These are phyloP conservation scores for Siniperca scherzeri DNA, from an alignment of 2,797 vertebrate genomes.

Conservation along the genomic window DNA sequence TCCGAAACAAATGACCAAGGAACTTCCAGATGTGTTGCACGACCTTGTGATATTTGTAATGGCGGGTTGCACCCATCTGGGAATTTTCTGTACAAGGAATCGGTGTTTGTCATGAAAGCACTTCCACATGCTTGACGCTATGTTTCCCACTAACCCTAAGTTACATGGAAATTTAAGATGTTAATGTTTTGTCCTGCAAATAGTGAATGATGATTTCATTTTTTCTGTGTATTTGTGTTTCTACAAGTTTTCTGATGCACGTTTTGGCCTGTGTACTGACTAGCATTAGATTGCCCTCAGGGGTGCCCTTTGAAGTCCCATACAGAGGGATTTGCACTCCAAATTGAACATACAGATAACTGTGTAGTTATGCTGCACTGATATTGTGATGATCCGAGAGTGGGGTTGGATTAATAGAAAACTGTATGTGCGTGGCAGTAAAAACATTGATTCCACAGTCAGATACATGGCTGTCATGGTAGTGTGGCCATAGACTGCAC, in stretches of 20 bases:
- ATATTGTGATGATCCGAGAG: neutral
- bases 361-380: neutral
- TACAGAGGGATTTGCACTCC: neutral
- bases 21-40: slow-evolving; percentile 65
- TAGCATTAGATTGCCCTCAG: slow-evolving; percentile 42
- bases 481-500: neutral
- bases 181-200: neutral
- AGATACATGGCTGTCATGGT: slow-evolving; percentile 1
- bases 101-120: slow-evolving; percentile 45
- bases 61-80: slow-evolving; percentile 66
- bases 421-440: neutral
- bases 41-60: slow-evolving; percentile 76
- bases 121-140: slow-evolving; percentile 15
- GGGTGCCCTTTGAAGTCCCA: slow-evolving; percentile 30
- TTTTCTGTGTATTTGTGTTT: neutral
- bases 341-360: slow-evolving; percentile 12
- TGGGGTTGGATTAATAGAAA: neutral
- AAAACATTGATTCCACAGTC: neutral
- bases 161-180: neutral
- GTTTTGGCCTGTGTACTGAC: slow-evolving; percentile 50
- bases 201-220: neutral
- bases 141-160: neutral
- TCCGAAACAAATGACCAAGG: slow-evolving; percentile 12
- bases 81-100: slow-evolving; percentile 62
- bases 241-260: slow-evolving; percentile 32